Percentiles rank a stretch among this genome's conserved stretches.
Conservation (phyloP, 2,888 invertebrate genomes). For the Amblyteles armatorius region DNA sequence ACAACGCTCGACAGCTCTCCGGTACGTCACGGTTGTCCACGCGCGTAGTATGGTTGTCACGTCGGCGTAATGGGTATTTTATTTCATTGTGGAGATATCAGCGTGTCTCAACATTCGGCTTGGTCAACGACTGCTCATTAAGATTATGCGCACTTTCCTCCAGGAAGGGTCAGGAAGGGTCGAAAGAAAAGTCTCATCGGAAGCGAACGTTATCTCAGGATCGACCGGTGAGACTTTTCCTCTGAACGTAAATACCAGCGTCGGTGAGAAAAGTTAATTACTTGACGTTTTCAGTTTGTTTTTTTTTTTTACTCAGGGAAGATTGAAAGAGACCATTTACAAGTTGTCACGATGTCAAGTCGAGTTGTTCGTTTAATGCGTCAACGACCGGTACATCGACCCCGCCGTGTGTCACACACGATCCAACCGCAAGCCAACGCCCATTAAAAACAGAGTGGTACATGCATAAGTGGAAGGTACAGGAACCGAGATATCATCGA, state of each 20-base stretch:
- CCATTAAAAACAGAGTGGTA: constrained; percentile 9
- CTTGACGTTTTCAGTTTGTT: too few species aligned
- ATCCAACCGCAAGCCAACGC: constrained; percentile 4
- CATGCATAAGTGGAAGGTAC: constrained; percentile 19
- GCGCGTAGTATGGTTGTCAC: constrained; percentile 49
- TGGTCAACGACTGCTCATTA: background rate
- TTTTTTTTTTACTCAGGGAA: too few species aligned
- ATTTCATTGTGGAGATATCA: background rate
- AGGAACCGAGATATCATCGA: constrained; percentile 56
- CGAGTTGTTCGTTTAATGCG: background rate
- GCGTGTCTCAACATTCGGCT: background rate
- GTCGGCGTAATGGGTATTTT: constrained; percentile 19
- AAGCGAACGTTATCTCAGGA: too few species aligned
- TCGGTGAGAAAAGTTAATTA: too few species aligned
- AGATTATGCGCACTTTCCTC: background rate
- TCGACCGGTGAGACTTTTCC: too few species aligned
- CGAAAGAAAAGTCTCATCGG: too few species aligned
- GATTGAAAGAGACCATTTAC: background rate
- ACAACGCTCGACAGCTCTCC: background rate
- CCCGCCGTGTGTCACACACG: constrained; percentile 1
- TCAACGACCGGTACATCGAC: constrained; percentile 1
- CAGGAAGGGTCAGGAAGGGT: too few species aligned
- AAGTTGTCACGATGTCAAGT: background rate
- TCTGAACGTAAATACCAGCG: too few species aligned
- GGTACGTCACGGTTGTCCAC: constrained; percentile 6